Conservation (phyloP, 2,888 invertebrate genomes). For the Leptinotarsa haldemani region DNA sequence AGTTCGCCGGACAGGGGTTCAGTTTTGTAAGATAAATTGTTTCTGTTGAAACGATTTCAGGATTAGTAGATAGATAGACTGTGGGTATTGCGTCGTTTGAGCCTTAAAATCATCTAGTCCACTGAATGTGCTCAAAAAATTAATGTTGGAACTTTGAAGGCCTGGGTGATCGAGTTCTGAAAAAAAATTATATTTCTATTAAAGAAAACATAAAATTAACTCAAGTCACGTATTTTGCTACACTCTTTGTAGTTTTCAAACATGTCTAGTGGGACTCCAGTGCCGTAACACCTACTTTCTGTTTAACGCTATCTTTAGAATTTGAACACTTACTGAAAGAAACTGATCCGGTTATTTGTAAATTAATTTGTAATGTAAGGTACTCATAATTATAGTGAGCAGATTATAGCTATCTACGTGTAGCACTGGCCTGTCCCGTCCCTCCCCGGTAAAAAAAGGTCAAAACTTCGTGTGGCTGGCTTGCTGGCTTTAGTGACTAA, state of each 20-base stretch:
- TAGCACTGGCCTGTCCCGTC: conserved; percentile 70
- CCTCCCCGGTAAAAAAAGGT: conserved; percentile 68
- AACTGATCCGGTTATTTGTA: not conserved
- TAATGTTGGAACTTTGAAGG: no score
- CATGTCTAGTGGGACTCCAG: not conserved
- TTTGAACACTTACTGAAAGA: not conserved
- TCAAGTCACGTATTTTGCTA: no score
- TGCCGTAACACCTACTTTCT: not conserved
- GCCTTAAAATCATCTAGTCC: not conserved
- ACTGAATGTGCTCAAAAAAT: not conserved
- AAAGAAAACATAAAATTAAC: not conserved
- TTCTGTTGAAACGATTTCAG: not conserved
- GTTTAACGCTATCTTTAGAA: not conserved
- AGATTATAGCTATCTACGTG: conserved; percentile 66
- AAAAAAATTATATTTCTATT: not conserved
- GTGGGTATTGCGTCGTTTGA: conserved; percentile 5
- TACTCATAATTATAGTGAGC: conserved; percentile 29
- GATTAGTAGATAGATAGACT: not conserved
- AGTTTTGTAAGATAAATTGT: not conserved
- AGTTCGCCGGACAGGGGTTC: conserved; percentile 17
- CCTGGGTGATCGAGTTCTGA: no score
- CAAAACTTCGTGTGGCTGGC: conserved; percentile 68
- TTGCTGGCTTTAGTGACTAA: conserved; percentile 68
- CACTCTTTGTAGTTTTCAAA: not conserved
- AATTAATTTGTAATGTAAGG: conserved; percentile 1